phyloP scores from a whole-genome alignment of 2,888 invertebrate species.

The Megaustenia siamemsis region DNA sequence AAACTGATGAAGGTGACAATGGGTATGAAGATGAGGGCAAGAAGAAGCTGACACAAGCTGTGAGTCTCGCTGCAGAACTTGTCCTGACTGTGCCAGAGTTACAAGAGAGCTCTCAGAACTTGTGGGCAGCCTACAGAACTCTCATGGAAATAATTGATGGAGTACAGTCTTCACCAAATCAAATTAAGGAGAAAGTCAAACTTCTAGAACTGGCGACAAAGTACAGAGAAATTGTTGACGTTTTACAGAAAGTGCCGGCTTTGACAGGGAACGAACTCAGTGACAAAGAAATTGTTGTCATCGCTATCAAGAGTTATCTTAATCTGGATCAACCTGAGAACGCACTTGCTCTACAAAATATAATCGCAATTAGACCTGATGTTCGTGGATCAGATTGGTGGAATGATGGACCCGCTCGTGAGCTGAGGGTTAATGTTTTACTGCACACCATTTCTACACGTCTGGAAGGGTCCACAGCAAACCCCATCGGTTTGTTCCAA shows the following conservation, averaged over 20 bases:
- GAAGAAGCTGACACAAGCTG: neutral
- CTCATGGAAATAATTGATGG: neutral
- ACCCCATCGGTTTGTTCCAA: neutral
- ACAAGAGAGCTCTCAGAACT: neutral
- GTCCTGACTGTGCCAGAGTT: constrained; percentile 9
- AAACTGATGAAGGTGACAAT: neutral
- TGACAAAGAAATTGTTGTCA: neutral
- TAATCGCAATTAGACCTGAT: neutral
- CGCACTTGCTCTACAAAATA: neutral
- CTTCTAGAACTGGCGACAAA: neutral
- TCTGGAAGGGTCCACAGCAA: neutral
- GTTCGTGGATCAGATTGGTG: neutral
- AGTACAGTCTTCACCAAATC: neutral
- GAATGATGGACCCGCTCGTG: neutral
- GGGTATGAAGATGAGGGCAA: neutral
- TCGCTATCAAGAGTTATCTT: neutral
- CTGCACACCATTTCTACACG: neutral
- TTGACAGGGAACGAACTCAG: neutral
- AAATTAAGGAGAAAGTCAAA: neutral
- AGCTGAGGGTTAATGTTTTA: neutral
- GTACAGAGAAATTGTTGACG: neutral
- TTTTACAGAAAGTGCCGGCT: neutral
- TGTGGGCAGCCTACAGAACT: neutral
- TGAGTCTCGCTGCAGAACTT: neutral
- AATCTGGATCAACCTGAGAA: neutral